A percentile compares a stretch with the other conserved stretches of the same genome.
Evolutionary conservation across 1,140 invertebrate species (phyloP).

Genomic region (Drosophila pectinifera): DNA sequence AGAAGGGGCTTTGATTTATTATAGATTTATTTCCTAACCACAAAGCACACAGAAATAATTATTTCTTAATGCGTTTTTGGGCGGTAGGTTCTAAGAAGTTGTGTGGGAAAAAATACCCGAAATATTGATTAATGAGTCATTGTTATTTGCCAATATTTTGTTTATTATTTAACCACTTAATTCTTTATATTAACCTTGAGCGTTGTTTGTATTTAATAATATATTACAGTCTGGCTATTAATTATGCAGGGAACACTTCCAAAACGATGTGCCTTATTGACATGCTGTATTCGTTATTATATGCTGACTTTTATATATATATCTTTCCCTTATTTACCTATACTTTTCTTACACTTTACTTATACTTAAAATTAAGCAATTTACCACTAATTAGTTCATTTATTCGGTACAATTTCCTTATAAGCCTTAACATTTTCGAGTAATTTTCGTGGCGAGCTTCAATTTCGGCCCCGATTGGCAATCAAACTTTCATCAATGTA

Average conservation of each 20-base stretch:
- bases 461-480: constrained; percentile 13
- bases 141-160: background rate
- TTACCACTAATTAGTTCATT: background rate
- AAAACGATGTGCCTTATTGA: too few species aligned
- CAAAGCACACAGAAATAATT: background rate
- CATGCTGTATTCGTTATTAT: too few species aligned
- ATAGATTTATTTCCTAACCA: background rate
- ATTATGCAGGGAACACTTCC: too few species aligned
- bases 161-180: background rate
- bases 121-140: constrained; percentile 17
- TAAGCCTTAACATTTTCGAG: constrained; percentile 4
- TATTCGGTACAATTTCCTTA: background rate
- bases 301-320: too few species aligned
- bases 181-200: background rate
- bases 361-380: too few species aligned
- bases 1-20: constrained; percentile 18
- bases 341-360: too few species aligned
- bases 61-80: background rate
- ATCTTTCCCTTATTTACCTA: too few species aligned
- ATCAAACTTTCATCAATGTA: constrained; percentile 38
- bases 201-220: background rate
- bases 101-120: constrained; percentile 1
- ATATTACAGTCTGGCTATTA: background rate
- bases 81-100: background rate
- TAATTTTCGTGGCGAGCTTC: constrained; percentile 1